Evolutionary conservation across 2,797 vertebrate species (phyloP).

Genomic region (Mormyrops boulengeri): DNA sequence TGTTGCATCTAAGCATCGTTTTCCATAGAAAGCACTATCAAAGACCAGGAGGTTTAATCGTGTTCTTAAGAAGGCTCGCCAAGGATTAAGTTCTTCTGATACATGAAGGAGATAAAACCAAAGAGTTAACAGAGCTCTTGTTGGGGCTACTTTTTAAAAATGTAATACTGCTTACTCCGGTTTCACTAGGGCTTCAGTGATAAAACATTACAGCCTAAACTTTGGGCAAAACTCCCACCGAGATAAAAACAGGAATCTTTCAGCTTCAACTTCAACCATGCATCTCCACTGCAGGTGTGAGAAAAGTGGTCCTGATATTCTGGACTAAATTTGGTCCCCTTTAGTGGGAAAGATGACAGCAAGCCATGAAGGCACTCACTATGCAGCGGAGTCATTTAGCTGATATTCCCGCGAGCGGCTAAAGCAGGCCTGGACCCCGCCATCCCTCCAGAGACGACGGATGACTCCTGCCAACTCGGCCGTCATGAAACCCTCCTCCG

Average conservation of each 20-base stretch:
- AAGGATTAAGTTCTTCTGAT: background rate
- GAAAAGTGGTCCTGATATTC: background rate
- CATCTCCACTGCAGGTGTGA: background rate
- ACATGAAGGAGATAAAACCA: background rate
- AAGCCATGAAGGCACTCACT: conserved; percentile 69
- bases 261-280: background rate
- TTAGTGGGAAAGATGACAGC: background rate
- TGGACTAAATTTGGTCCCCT: background rate
- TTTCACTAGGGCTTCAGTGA: background rate
- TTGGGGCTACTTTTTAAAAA: background rate
- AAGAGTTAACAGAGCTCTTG: background rate
- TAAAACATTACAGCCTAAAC: background rate
- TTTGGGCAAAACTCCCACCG: background rate
- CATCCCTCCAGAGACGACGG: conserved; percentile 91
- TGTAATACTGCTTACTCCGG: background rate
- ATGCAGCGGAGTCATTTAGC: conserved; percentile 95
- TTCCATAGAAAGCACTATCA: background rate
- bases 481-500: conserved; percentile 96
- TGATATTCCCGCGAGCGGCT: conserved; percentile 94
- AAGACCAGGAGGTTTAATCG: background rate
- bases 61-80: background rate
- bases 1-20: background rate
- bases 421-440: conserved; percentile 90
- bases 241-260: background rate
- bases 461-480: conserved; percentile 87